phyloP scores from a whole-genome alignment of 2,113 vertebrate species.

The Hemiscyllium ocellatum region DNA sequence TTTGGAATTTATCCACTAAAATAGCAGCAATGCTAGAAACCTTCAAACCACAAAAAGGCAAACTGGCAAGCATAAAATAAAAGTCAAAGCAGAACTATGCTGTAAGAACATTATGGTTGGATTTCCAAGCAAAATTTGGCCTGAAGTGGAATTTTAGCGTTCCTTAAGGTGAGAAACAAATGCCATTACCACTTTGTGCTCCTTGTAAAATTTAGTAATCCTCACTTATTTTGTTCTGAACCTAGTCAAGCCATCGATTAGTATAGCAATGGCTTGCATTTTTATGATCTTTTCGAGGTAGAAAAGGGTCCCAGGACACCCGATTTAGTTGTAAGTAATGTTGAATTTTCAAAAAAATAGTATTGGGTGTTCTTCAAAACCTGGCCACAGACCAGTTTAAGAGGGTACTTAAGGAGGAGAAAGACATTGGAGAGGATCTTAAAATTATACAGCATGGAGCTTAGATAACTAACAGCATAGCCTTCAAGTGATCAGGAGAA shows the following conservation, averaged over 20 bases:
- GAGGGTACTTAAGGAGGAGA: not conserved
- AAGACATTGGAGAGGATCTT: not conserved
- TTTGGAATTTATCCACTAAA: not conserved
- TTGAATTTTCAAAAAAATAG: not conserved
- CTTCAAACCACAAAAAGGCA: not conserved
- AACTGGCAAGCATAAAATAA: not conserved
- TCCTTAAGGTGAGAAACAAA: not conserved
- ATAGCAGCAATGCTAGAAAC: not conserved
- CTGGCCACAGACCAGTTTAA: not conserved
- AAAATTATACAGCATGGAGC: not conserved
- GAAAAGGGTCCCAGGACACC: not conserved
- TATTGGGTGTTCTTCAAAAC: not conserved
- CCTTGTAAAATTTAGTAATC: not conserved
- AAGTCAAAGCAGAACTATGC: not conserved
- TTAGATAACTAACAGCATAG: not conserved
- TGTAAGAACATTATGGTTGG: not conserved
- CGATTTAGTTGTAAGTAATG: not conserved
- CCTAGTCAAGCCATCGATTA: not conserved
- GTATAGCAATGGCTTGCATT: not conserved
- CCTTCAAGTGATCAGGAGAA: not conserved
- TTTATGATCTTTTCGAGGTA: not conserved
- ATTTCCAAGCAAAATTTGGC: not conserved
- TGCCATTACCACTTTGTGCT: not conserved
- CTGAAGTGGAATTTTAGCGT: not conserved
- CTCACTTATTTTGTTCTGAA: not conserved